Conservation (phyloP, 2,888 invertebrate species). For the Nezara viridula region DNA sequence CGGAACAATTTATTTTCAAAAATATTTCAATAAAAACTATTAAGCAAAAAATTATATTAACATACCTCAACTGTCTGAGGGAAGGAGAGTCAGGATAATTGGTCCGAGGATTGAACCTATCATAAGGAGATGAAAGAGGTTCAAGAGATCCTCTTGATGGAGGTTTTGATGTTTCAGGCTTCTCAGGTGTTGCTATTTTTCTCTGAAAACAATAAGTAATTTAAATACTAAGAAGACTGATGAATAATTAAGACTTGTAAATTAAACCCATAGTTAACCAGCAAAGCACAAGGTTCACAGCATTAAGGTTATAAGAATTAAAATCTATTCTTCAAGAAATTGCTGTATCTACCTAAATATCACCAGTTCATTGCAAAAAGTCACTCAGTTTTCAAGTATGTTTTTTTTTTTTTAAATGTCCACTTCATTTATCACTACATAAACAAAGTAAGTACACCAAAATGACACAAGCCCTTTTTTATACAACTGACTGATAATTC, state of each 20-base stretch:
- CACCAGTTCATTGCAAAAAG: too few relatives aligned
- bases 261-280: too few relatives aligned
- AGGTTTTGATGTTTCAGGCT: slow-evolving; percentile 76
- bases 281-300: too few relatives aligned
- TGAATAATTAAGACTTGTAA: too few relatives aligned
- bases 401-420: too few relatives aligned
- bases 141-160: slow-evolving; percentile 82
- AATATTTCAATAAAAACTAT: neutral
- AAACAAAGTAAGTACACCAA: too few relatives aligned
- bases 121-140: slow-evolving; percentile 82
- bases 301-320: neutral
- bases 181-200: slow-evolving; percentile 85
- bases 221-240: neutral
- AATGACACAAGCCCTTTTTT: too few relatives aligned
- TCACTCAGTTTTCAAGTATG: too few relatives aligned
- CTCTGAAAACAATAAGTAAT: slow-evolving; percentile 68
- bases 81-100: slow-evolving; percentile 92
- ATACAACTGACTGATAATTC: too few relatives aligned
- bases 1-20: neutral
- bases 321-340: neutral
- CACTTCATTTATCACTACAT: too few relatives aligned
- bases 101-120: slow-evolving; percentile 76
- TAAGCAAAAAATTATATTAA: neutral
- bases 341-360: too few relatives aligned
- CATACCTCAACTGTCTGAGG: slow-evolving; percentile 80